These are phyloP conservation scores for Myotis davidii DNA, from an alignment of 2,113 vertebrate genomes.

Conservation along the genomic window DNA sequence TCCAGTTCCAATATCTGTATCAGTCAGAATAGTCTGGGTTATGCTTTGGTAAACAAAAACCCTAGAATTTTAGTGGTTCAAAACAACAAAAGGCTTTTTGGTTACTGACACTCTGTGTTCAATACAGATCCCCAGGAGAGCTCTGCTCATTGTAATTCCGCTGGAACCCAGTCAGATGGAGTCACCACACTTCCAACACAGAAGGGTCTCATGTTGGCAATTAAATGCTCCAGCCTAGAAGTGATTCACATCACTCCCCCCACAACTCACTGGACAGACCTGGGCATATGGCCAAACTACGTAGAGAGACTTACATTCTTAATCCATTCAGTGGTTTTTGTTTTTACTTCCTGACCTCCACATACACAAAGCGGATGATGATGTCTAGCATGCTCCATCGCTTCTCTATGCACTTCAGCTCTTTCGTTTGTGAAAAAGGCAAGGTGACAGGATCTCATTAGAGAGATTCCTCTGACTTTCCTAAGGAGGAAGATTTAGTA, in stretches of 20 bases:
- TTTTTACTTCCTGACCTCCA: background rate
- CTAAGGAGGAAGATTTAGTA: background rate
- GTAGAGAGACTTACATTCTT: background rate
- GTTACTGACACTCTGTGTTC: background rate
- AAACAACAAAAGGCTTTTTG: background rate
- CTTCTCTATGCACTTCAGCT: background rate
- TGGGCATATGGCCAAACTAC: background rate
- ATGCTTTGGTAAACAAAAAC: background rate
- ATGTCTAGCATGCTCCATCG: background rate
- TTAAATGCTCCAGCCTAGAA: background rate
- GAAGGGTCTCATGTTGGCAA: background rate
- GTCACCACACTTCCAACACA: background rate
- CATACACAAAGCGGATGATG: background rate
- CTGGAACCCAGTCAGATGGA: background rate
- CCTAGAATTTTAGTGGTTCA: background rate
- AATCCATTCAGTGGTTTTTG: background rate
- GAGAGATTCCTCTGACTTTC: background rate
- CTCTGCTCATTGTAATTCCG: background rate
- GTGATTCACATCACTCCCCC: background rate
- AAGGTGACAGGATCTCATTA: background rate
- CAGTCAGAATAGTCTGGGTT: background rate
- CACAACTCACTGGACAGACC: background rate
- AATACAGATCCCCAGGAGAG: background rate
- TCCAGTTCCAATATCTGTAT: background rate
- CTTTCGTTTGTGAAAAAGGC: background rate